Conservation (phyloP, 2,113 vertebrate genomes). For the Phycodurus eques region DNA sequence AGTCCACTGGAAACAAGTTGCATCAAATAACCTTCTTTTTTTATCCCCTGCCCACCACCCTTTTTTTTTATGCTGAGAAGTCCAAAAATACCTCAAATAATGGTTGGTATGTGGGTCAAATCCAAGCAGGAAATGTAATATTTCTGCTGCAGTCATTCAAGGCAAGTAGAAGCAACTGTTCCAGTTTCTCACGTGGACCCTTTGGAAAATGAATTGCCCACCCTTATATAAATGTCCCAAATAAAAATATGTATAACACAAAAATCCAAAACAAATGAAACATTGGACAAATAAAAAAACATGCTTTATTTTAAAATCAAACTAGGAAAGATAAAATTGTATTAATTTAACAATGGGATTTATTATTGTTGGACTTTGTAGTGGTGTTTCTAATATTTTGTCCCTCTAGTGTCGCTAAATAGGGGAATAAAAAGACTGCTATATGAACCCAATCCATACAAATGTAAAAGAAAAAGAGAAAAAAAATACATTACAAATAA, state of each 20-base stretch:
- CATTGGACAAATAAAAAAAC: no score
- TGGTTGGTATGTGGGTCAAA: constrained; percentile 5
- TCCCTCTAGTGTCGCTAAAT: no score
- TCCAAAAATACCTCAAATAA: not conserved
- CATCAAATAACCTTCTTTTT: not conserved
- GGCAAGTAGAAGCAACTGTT: not conserved
- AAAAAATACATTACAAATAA: not conserved
- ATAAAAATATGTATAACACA: not conserved
- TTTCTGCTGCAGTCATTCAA: not conserved
- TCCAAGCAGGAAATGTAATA: not conserved
- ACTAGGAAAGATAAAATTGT: no score
- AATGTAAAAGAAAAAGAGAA: not conserved
- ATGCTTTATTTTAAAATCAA: no score
- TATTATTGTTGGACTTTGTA: no score
- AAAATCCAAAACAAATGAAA: not conserved
- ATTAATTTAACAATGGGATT: no score
- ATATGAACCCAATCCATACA: no score
- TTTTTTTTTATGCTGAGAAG: not conserved
- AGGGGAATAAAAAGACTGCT: no score
- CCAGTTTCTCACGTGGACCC: not conserved
- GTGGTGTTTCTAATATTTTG: no score
- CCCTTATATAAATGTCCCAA: not conserved
- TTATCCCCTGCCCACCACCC: not conserved
- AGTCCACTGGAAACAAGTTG: constrained; percentile 1
- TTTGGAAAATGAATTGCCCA: not conserved